Conservation (phyloP, 2,888 invertebrate species). For the Omphaloscelis lunosa region DNA sequence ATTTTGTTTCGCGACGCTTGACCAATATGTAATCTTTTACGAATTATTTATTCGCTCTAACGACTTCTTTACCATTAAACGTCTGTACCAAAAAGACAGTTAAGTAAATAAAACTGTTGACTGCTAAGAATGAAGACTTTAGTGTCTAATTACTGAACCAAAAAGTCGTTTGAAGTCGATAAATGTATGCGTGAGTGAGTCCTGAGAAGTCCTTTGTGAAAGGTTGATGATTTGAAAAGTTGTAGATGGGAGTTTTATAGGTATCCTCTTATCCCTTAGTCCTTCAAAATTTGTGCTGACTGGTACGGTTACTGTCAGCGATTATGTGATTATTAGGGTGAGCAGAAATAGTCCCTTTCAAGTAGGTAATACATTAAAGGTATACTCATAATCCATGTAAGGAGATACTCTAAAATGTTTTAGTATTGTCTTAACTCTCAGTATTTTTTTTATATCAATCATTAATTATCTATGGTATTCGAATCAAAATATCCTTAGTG, state of each 20-base stretch:
- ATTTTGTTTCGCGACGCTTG: conserved; percentile 42
- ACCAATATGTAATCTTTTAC: conserved; percentile 12
- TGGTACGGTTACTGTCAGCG: neutral
- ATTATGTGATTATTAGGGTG: conserved; percentile 28
- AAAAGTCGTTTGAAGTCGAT: conserved; percentile 35
- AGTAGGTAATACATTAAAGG: neutral
- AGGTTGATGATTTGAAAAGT: conserved; percentile 33
- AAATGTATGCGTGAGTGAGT: conserved; percentile 35
- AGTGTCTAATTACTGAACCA: conserved; percentile 36
- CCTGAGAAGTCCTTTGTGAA: conserved; percentile 9
- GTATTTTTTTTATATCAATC: too few species aligned
- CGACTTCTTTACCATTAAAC: conserved; percentile 10
- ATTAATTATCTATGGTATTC: too few species aligned
- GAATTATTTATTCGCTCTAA: neutral
- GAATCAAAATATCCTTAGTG: too few species aligned
- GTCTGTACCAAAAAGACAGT: neutral
- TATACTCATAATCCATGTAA: neutral
- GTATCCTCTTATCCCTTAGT: conserved; percentile 10
- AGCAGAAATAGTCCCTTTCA: neutral
- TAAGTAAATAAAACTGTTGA: conserved; percentile 14
- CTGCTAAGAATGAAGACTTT: conserved; percentile 18
- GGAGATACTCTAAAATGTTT: neutral
- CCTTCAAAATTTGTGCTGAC: conserved; percentile 45
- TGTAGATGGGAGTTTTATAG: conserved; percentile 3
- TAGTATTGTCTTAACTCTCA: neutral